Evolutionary conservation across 2,797 vertebrate species (phyloP).

Genomic region (Lophura swinhoii): DNA sequence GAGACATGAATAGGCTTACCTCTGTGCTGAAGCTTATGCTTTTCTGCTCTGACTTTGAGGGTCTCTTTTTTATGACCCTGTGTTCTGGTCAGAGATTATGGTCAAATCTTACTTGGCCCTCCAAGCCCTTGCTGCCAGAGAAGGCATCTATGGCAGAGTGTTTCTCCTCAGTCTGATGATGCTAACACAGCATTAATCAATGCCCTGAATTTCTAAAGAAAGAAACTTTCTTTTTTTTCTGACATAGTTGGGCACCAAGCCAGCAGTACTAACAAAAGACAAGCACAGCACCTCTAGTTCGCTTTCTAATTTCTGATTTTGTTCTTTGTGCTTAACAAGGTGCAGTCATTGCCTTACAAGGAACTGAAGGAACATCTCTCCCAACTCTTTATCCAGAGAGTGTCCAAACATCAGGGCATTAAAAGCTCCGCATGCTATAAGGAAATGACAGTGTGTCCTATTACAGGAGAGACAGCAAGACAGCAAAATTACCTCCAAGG

Average conservation of each 20-base stretch:
- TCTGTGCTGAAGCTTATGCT: background rate
- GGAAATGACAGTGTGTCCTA: constrained; percentile 59
- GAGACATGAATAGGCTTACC: background rate
- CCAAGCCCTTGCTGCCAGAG: background rate
- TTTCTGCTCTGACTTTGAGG: background rate
- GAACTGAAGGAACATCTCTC: constrained; percentile 45
- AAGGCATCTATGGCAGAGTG: constrained; percentile 20
- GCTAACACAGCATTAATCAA: constrained; percentile 53
- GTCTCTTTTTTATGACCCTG: background rate
- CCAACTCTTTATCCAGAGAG: constrained; percentile 56
- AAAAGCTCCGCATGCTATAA: constrained; percentile 28
- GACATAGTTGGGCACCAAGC: constrained; percentile 38
- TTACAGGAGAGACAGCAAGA: constrained; percentile 55
- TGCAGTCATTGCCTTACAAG: constrained; percentile 38
- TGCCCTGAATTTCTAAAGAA: constrained; percentile 37
- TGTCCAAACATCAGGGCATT: constrained; percentile 31
- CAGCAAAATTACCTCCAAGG: constrained; percentile 32
- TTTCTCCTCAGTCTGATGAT: constrained; percentile 25
- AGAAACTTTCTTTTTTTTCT: background rate
- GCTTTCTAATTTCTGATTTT: background rate
- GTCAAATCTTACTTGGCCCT: background rate
- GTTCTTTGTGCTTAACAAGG: constrained; percentile 25
- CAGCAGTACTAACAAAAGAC: constrained; percentile 49
- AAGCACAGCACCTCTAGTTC: constrained; percentile 25
- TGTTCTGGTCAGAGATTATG: background rate